Evolutionary conservation across 2,888 invertebrate species (phyloP), one percentile per base, ranked within the genome.

Genomic region (Diarsia brunnea): DNA sequence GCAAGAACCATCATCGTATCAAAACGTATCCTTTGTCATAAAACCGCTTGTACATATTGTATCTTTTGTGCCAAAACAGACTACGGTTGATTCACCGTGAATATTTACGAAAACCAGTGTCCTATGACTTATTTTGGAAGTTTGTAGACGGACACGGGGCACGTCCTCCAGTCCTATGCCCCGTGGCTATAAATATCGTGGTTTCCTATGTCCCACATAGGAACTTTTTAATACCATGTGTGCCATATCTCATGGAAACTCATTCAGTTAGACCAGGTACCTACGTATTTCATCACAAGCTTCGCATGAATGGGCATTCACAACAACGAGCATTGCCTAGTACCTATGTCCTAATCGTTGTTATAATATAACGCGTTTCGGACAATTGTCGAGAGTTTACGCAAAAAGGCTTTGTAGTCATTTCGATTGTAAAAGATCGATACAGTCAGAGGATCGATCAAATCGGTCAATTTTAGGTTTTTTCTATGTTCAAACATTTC

Each of bases 271-370:
- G 31, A 19, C 38, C 38, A 38, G 8, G 38, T 38, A 38, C 38
- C 38, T 60, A 60, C 27, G 47, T 27, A 58, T 84, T 79, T 79
- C 84, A 73, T 58, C 74, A 82, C 61, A 71, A 67, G 55, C 43
- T 74, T 71, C 69, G 76, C 79, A 65, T 79, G 79, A 84, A 78
- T 72, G 77, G 67, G 11, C 64, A 82, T 75, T 70, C n/a, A 84
- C 77, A 84, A 84, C 77, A 84, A 79, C 38, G 27, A 67, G 2
- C 55, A 79, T 67, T 55, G 47, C 38, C 2, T 38, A 72, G 7
- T 3, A 4, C 4, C 16, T 49, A 55, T 84, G 63, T 51, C 72
- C 71, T 61, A 75, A 81, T 80, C 55, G 66, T 55, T 24, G 45
- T 31, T 47, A 14, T 47, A 65, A 3, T 16, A 53, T 47, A 63